A percentile compares a stretch with the other conserved stretches of the same genome.
Evolutionary conservation across 2,113 vertebrate genomes (phyloP).

Genomic region (Ploceus nigricollis): DNA sequence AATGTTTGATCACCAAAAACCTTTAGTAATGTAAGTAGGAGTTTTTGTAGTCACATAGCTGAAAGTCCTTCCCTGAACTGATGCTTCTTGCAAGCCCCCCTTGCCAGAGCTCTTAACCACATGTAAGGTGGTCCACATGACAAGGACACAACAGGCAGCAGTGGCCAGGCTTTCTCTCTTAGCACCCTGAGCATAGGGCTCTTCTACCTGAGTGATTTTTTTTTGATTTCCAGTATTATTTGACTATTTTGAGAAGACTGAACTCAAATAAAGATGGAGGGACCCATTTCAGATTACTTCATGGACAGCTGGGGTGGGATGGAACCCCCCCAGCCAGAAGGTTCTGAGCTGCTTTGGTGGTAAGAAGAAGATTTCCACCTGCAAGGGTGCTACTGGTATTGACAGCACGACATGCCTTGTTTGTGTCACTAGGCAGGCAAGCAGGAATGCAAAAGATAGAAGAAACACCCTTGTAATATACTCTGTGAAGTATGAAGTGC

Average conservation of each 20-base stretch:
- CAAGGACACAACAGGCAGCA: neutral
- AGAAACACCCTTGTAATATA: slow-evolving; percentile 14
- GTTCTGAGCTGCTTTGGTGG: neutral
- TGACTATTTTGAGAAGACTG: neutral
- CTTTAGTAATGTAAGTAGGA: slow-evolving; percentile 52
- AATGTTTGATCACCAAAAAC: slow-evolving; percentile 34
- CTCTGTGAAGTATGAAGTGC: neutral
- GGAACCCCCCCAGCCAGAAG: neutral
- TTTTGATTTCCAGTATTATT: neutral
- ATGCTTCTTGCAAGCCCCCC: slow-evolving; percentile 23
- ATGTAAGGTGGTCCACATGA: neutral
- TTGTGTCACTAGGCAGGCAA: neutral
- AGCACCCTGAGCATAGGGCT: neutral
- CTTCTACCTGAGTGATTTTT: neutral
- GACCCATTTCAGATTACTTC: neutral
- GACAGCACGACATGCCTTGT: neutral
- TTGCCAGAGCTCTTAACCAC: neutral
- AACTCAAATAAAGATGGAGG: neutral
- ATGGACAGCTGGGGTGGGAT: neutral
- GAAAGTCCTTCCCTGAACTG: slow-evolving; percentile 28
- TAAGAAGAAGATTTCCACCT: neutral
- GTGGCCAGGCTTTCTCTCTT: neutral
- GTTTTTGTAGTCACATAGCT: slow-evolving; percentile 54
- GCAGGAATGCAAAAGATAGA: neutral
- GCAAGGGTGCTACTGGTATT: neutral